These are phyloP conservation scores for Ooceraea biroi DNA, from an alignment of 1,140 invertebrate species.

Conservation along the genomic window DNA sequence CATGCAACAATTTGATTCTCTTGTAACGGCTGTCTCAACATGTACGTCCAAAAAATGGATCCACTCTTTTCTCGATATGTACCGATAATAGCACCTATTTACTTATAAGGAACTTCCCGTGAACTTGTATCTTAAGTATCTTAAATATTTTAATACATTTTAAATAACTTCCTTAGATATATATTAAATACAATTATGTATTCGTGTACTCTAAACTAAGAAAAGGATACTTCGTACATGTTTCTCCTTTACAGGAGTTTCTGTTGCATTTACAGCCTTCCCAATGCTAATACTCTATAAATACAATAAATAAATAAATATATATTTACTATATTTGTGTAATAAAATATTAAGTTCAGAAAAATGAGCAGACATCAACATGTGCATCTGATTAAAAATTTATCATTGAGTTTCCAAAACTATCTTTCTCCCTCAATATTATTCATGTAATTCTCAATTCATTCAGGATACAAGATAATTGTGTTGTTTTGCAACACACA, in stretches of 20 bases:
- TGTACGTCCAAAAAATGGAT: slow-evolving; percentile 95
- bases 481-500: background rate
- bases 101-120: slow-evolving; percentile 64
- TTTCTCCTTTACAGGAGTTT: slow-evolving; percentile 98
- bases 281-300: slow-evolving; percentile 93
- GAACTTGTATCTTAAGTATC: too few relatives aligned
- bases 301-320: slow-evolving; percentile 65
- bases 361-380: background rate
- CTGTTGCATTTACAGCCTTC: slow-evolving; percentile 95
- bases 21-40: slow-evolving; percentile 93
- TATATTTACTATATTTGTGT: too few relatives aligned
- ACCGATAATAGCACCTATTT: slow-evolving; percentile 94
- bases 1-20: slow-evolving; percentile 98
- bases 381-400: background rate
- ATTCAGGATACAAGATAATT: slow-evolving; percentile 16
- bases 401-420: slow-evolving; percentile 7
- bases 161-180: too few relatives aligned
- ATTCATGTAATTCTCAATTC: slow-evolving; percentile 25
- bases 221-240: slow-evolving; percentile 95
- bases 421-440: background rate
- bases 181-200: slow-evolving; percentile 19
- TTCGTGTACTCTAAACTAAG: background rate
- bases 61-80: slow-evolving; percentile 97
- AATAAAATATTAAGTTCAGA: slow-evolving; percentile 14
- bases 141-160: too few relatives aligned